Percentiles rank a stretch among this genome's conserved stretches.
Conservation (phyloP, 2,888 invertebrate species). For the Aphidoletes aphidimyza region DNA sequence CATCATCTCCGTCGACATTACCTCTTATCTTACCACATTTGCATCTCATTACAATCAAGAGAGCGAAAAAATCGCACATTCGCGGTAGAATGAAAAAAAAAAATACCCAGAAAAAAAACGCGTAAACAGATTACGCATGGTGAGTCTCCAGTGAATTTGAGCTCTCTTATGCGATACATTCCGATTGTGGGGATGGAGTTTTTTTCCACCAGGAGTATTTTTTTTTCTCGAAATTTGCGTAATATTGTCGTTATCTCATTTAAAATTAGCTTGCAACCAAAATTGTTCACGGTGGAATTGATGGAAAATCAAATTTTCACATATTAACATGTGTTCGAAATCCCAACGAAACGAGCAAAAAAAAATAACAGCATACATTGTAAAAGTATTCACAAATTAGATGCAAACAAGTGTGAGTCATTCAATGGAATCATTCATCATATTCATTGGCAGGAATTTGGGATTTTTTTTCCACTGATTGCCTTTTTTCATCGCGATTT, state of each 20-base stretch:
- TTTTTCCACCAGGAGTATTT: not conserved
- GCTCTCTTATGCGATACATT: not conserved
- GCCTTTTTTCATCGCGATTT: not conserved
- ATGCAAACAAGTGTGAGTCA: not conserved
- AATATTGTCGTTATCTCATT: slow-evolving; percentile 39
- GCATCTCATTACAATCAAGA: slow-evolving; percentile 41
- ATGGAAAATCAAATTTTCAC: not conserved
- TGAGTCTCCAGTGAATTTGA: slow-evolving; percentile 4
- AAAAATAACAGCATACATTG: too few relatives aligned
- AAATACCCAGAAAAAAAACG: not conserved
- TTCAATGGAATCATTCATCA: not conserved
- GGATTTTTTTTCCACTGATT: slow-evolving; percentile 2
- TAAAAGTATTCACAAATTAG: not conserved
- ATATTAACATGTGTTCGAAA: slow-evolving; percentile 37
- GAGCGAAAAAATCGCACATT: not conserved
- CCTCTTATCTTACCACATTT: slow-evolving; percentile 53
- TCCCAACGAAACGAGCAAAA: not conserved
- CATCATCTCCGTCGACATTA: slow-evolving; percentile 33
- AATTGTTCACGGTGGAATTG: slow-evolving; percentile 14
- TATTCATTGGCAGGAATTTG: not conserved
- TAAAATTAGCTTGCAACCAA: slow-evolving; percentile 45
- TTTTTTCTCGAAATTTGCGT: not conserved
- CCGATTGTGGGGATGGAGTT: not conserved
- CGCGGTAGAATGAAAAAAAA: not conserved
- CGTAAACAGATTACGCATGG: slow-evolving; percentile 7